Evolutionary conservation across 2,888 invertebrate species (phyloP).

Genomic region (Villa cingulata): DNA sequence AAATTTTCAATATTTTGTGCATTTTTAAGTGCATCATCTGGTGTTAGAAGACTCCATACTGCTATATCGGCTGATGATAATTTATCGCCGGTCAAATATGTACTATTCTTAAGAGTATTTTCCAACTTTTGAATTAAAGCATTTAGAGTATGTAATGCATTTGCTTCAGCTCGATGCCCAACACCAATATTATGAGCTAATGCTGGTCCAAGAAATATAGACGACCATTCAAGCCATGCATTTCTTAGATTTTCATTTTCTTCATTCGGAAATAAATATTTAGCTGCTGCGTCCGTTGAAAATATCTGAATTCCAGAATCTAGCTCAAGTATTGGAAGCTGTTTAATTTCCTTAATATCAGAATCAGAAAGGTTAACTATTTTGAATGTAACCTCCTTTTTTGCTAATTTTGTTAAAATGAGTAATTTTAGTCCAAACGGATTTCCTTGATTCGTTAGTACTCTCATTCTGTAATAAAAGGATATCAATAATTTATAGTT

Average conservation of each 20-base stretch:
- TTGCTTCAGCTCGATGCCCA: constrained; percentile 40
- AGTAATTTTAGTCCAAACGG: constrained; percentile 61
- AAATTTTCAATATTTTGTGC: constrained; percentile 42
- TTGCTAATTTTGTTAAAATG: constrained; percentile 51
- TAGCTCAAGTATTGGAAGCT: constrained; percentile 52
- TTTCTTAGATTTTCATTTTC: constrained; percentile 25
- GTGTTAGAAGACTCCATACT: constrained; percentile 60
- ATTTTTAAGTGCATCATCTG: constrained; percentile 48
- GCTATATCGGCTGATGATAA: constrained; percentile 55
- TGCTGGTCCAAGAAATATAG: constrained; percentile 44
- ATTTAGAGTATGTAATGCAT: constrained; percentile 44
- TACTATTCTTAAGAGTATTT: constrained; percentile 37
- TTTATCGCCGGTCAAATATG: constrained; percentile 47
- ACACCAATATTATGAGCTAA: constrained; percentile 39
- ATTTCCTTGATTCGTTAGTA: constrained; percentile 63
- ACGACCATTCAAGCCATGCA: constrained; percentile 54
- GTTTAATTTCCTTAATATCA: constrained; percentile 41
- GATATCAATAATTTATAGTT: background rate
- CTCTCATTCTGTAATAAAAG: constrained; percentile 41
- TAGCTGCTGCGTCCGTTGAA: constrained; percentile 56
- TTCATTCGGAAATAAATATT: constrained; percentile 46
- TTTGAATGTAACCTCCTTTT: constrained; percentile 44
- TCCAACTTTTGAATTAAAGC: constrained; percentile 45
- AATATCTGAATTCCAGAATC: constrained; percentile 50
- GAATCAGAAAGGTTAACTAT: constrained; percentile 41